These are phyloP conservation scores for Eulemur mongoz DNA, from an alignment of 2,797 vertebrate species.

Conservation along the genomic window DNA sequence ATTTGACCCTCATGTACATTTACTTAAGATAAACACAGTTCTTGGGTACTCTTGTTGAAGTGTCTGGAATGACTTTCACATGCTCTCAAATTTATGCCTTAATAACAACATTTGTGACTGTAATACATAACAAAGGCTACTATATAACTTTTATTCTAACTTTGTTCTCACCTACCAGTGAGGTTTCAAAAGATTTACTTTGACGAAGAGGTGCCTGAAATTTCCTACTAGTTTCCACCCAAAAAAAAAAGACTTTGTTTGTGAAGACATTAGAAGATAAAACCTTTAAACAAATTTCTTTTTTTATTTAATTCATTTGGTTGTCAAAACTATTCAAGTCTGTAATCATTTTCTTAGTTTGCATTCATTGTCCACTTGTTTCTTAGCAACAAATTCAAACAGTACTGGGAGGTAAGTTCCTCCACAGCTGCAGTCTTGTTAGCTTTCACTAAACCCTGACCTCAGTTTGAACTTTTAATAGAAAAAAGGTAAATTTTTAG, in stretches of 20 bases:
- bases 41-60: constrained; percentile 35
- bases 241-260: background rate
- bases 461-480: constrained; percentile 20
- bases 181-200: constrained; percentile 44
- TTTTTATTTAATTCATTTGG: background rate
- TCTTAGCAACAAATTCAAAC: constrained; percentile 52
- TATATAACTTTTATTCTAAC: constrained; percentile 14
- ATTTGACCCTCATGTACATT: background rate
- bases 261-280: constrained; percentile 12
- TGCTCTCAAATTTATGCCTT: constrained; percentile 45
- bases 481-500: background rate
- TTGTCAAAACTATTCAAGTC: constrained; percentile 18
- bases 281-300: constrained; percentile 16
- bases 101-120: constrained; percentile 26
- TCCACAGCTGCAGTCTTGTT: background rate
- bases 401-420: background rate
- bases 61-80: constrained; percentile 55
- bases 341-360: constrained; percentile 41
- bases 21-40: constrained; percentile 43
- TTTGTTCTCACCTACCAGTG: constrained; percentile 25
- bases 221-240: background rate
- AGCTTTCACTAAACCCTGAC: constrained; percentile 16
- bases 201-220: background rate
- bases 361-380: background rate
- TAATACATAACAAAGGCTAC: background rate